Percentiles rank a stretch among this genome's conserved stretches.
Conservation (phyloP, 2,113 vertebrate genomes). For the Corapipo altera region DNA sequence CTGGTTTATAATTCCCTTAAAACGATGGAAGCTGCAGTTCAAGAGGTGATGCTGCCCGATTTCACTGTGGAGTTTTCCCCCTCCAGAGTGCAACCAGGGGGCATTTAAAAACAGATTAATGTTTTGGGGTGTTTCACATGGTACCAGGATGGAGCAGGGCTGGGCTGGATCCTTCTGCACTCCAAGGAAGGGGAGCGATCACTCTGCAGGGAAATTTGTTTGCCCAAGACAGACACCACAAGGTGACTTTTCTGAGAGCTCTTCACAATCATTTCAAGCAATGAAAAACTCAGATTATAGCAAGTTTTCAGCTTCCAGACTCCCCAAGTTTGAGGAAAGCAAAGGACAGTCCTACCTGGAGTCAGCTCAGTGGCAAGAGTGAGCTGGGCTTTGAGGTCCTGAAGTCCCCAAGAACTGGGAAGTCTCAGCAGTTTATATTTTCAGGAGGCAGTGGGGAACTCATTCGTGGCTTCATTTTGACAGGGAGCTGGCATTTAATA, state of each 20-base stretch:
- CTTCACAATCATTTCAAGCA: not conserved
- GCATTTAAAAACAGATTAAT: not conserved
- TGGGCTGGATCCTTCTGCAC: not conserved
- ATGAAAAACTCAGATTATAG: not conserved
- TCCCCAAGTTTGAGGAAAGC: not conserved
- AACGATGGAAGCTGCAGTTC: not conserved
- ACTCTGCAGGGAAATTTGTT: not conserved
- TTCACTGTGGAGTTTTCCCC: not conserved
- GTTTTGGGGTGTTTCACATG: not conserved
- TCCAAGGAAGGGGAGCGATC: fast-evolving
- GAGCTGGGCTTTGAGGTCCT: fast-evolving
- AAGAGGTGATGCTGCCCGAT: not conserved
- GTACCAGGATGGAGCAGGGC: not conserved
- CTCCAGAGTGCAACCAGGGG: not conserved
- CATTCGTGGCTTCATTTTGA: not conserved
- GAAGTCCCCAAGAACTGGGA: not conserved
- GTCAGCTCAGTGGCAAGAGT: too few species aligned
- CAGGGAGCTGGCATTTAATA: not conserved
- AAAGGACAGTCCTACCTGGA: not conserved
- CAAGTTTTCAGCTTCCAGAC: not conserved
- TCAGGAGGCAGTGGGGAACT: not conserved
- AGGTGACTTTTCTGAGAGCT: not conserved
- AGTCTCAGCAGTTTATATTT: not conserved
- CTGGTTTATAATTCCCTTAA: not conserved
- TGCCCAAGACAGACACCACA: too few species aligned